phyloP scores from a whole-genome alignment of 2,888 invertebrate species.

The Macrosiphum euphorbiae region DNA sequence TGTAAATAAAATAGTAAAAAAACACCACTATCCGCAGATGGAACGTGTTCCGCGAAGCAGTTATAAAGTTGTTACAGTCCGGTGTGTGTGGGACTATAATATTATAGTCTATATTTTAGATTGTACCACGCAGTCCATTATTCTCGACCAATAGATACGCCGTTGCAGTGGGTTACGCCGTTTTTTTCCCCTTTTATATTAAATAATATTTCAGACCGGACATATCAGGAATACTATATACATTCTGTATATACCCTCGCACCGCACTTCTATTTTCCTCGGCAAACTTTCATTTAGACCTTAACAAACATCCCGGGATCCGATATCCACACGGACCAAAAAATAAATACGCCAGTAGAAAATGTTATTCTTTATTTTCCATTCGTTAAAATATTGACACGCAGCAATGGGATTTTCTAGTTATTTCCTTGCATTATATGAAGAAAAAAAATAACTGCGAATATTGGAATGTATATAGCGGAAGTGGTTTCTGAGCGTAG shows the following conservation, averaged over 20 bases:
- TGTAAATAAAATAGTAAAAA: background rate
- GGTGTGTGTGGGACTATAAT: background rate
- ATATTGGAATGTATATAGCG: background rate
- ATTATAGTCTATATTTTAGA: background rate
- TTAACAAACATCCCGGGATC: constrained; percentile 41
- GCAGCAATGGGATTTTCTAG: constrained; percentile 24
- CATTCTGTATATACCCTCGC: background rate
- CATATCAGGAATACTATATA: constrained; percentile 21
- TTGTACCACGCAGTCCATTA: background rate
- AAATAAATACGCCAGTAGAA: constrained; percentile 45
- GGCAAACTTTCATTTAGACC: constrained; percentile 40
- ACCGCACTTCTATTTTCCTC: background rate
- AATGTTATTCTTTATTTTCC: constrained; percentile 44
- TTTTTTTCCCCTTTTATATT: constrained; percentile 27
- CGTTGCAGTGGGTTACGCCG: background rate
- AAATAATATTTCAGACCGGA: constrained; percentile 30
- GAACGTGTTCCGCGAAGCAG: background rate
- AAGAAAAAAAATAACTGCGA: background rate
- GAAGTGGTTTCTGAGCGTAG: background rate
- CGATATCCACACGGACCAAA: background rate
- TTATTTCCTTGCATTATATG: background rate
- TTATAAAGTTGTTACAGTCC: background rate
- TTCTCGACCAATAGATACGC: constrained; percentile 11
- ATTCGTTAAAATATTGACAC: constrained; percentile 23
- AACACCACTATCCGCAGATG: background rate